These are phyloP conservation scores for Parasteatoda lunata DNA, from an alignment of 2,888 invertebrate genomes.

Conservation along the genomic window DNA sequence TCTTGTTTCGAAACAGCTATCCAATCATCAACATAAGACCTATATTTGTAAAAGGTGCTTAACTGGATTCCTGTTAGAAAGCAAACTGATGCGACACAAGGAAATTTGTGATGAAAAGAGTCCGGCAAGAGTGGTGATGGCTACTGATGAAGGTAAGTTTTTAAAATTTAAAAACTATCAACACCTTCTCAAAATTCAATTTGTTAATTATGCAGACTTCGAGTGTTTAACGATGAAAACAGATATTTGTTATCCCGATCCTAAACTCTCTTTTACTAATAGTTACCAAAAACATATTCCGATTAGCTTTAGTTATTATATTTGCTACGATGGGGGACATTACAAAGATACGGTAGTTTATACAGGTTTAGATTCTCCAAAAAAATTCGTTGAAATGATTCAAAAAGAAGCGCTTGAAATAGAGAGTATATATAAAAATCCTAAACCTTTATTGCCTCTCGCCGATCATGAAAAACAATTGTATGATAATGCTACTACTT, in stretches of 20 bases:
- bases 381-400: background rate
- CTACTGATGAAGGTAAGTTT: background rate
- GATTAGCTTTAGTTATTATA: background rate
- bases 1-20: background rate
- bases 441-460: background rate
- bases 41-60: conserved; percentile 9
- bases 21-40: background rate
- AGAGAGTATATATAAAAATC: background rate
- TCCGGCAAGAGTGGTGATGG: background rate
- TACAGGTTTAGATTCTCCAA: background rate
- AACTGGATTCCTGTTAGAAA: background rate
- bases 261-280: too few relatives aligned
- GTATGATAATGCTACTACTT: background rate
- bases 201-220: conserved; percentile 7
- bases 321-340: background rate
- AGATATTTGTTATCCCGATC: too few relatives aligned
- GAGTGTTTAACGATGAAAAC: background rate
- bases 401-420: background rate
- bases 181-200: background rate
- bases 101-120: background rate
- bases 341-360: background rate
- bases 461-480: background rate
- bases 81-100: background rate
- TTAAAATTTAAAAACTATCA: background rate
- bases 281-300: too few relatives aligned